phyloP scores from a whole-genome alignment of 2,113 vertebrate species.

The Tapirus terrestris region DNA sequence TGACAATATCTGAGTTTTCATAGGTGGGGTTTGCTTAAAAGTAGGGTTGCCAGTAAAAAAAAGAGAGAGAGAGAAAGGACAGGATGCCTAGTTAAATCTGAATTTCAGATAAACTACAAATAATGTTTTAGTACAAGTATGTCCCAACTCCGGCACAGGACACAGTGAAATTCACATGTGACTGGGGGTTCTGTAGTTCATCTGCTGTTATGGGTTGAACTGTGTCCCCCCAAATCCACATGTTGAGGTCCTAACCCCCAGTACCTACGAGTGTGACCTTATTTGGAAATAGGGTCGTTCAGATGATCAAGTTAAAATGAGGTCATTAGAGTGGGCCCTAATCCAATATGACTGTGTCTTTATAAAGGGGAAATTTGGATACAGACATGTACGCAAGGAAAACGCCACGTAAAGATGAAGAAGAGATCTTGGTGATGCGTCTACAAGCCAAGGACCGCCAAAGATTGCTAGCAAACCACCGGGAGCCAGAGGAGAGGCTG shows the following conservation, averaged over 20 bases:
- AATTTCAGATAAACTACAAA: neutral
- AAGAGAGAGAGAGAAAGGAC: neutral
- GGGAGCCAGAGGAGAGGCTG: fast-evolving
- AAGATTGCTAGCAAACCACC: neutral
- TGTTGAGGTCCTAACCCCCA: too few species aligned
- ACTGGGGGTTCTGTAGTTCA: neutral
- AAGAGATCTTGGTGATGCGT: too few species aligned
- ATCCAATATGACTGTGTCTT: neutral
- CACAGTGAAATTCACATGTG: neutral
- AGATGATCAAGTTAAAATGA: neutral
- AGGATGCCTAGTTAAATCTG: neutral
- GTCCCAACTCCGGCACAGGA: neutral
- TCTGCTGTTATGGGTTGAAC: neutral
- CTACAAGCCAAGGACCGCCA: too few species aligned
- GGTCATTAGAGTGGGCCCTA: too few species aligned
- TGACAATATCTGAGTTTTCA: neutral
- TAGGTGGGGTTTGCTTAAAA: neutral
- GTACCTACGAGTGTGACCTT: neutral
- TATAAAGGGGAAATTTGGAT: neutral
- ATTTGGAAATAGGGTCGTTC: neutral
- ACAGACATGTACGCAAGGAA: fast-evolving
- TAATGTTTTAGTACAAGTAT: neutral
- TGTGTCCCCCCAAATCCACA: neutral
- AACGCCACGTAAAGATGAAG: fast-evolving
- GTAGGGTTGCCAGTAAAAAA: neutral